A percentile compares a stretch with the other conserved stretches of the same genome.
Evolutionary conservation across 2,888 invertebrate genomes (phyloP).

Genomic region (Drosophila anomalata): DNA sequence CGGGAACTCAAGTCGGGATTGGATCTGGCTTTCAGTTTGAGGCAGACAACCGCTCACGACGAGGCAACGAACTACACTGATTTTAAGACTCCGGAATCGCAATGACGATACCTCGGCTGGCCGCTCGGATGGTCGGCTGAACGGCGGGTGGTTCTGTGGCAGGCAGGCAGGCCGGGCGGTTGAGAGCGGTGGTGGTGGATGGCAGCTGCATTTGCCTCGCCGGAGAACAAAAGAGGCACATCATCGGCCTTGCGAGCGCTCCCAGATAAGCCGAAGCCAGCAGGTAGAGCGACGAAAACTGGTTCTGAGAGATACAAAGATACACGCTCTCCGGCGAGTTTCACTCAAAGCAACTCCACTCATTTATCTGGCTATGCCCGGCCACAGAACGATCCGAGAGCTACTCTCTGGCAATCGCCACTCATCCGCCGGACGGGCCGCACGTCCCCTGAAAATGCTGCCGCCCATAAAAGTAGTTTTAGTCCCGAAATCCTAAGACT

Average conservation of each 20-base stretch:
- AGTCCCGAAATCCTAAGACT: conserved; percentile 15
- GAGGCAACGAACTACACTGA: conserved; percentile 82
- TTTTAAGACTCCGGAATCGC: conserved; percentile 61
- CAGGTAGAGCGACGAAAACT: conserved; percentile 11
- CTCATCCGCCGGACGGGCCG: conserved; percentile 28
- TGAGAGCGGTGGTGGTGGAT: conserved; percentile 11
- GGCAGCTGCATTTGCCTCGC: conserved; percentile 39
- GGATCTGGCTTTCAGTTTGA: conserved; percentile 25
- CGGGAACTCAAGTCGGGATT: conserved; percentile 37
- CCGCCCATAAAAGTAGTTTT: conserved; percentile 2
- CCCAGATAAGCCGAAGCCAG: conserved; percentile 9
- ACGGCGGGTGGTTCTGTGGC: conserved; percentile 9
- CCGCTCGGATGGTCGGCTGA: conserved; percentile 8
- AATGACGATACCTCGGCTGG: conserved; percentile 80
- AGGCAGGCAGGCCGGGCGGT: not conserved
- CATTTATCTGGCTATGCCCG: conserved; percentile 58
- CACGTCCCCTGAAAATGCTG: conserved; percentile 32
- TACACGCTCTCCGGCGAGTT: conserved; percentile 10
- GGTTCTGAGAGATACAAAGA: conserved; percentile 8
- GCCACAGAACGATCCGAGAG: not conserved
- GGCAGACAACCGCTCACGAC: conserved; percentile 79
- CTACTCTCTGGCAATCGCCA: conserved; percentile 31
- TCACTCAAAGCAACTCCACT: conserved; percentile 53
- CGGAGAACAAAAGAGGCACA: conserved; percentile 1
- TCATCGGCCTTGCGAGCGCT: conserved; percentile 24